phyloP scores from a whole-genome alignment of 2,113 vertebrate genomes.

The Chaetura pelagica region DNA sequence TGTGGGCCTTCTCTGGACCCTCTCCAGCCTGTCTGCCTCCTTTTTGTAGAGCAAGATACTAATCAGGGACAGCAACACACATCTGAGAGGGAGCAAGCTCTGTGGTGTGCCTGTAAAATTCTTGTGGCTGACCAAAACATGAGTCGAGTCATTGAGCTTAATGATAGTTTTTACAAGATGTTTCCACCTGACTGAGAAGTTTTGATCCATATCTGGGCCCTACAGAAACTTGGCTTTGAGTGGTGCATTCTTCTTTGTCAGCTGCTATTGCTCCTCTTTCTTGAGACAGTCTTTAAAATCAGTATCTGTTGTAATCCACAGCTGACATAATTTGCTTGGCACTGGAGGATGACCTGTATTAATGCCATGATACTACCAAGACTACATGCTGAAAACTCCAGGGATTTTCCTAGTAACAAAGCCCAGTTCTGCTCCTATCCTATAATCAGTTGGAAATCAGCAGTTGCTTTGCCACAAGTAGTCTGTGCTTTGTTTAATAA shows the following conservation, averaged over 20 bases:
- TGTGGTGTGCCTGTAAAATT: background rate
- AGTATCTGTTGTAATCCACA: background rate
- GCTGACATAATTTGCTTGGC: background rate
- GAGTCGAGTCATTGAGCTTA: background rate
- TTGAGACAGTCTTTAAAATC: background rate
- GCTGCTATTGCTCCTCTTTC: background rate
- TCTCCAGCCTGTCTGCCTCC: no score
- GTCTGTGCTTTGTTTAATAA: background rate
- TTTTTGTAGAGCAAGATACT: background rate
- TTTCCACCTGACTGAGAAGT: background rate
- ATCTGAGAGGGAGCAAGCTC: accelerated
- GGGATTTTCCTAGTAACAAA: background rate
- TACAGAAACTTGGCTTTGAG: background rate
- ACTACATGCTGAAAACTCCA: background rate
- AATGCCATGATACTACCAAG: background rate
- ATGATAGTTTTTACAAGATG: background rate
- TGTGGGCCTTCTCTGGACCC: no score
- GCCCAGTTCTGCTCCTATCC: background rate
- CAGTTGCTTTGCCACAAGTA: background rate
- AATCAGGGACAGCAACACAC: background rate
- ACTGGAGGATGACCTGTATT: background rate
- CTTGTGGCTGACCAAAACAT: background rate
- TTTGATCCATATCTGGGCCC: background rate
- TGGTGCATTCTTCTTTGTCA: background rate
- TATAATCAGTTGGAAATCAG: background rate